These are phyloP conservation scores for Protobothrops mucrosquamatus DNA, from an alignment of 2,113 vertebrate species.

Conservation along the genomic window DNA sequence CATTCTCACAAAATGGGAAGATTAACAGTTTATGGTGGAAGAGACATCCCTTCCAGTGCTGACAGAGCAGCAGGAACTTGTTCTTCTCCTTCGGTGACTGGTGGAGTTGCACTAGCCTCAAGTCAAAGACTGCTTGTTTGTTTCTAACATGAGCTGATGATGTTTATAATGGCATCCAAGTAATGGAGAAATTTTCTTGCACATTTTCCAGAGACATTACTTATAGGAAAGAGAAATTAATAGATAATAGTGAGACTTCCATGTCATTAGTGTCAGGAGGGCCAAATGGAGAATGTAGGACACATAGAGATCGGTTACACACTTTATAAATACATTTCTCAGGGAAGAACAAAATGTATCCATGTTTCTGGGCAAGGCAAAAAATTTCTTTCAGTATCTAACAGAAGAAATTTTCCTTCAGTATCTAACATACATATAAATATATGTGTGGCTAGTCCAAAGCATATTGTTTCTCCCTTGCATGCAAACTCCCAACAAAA, in stretches of 20 bases:
- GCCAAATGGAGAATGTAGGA: neutral
- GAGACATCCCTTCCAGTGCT: slow-evolving; percentile 4
- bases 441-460: neutral
- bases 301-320: neutral
- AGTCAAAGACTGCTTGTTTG: slow-evolving; percentile 12
- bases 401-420: neutral
- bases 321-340: neutral
- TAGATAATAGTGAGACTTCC: neutral
- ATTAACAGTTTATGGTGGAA: slow-evolving; percentile 21
- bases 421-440: neutral
- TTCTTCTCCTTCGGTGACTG: neutral
- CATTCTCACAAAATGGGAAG: slow-evolving; percentile 18
- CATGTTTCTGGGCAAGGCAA: neutral
- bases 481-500: neutral
- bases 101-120: slow-evolving; percentile 3
- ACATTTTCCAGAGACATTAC: neutral
- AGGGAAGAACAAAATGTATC: neutral
- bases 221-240: neutral
- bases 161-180: neutral
- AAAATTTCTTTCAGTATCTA: neutral
- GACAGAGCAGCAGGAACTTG: slow-evolving; percentile 2
- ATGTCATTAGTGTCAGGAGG: neutral
- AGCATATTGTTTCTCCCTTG: neutral
- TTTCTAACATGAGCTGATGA: neutral
- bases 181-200: too few relatives aligned